Percentiles rank a stretch among this genome's conserved stretches.
Evolutionary conservation across 2,797 vertebrate species (phyloP).

Genomic region (Lacerta bilineata): DNA sequence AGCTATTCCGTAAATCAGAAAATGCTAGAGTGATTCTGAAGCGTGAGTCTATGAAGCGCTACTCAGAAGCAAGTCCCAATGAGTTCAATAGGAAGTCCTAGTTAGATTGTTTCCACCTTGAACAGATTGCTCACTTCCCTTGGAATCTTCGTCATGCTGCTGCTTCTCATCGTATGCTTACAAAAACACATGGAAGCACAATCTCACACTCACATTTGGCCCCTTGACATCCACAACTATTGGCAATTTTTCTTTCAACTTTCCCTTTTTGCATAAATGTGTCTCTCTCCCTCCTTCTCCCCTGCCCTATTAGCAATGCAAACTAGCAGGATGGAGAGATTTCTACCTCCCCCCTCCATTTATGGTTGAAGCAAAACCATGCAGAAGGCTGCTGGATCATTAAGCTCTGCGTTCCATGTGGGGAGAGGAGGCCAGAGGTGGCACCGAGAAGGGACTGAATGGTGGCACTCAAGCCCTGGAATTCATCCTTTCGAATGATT

Average conservation of each 20-base stretch:
- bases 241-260: constrained; percentile 60
- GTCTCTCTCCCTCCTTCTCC: background rate
- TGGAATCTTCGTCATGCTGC: constrained; percentile 34
- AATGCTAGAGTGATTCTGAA: constrained; percentile 32
- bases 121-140: constrained; percentile 35
- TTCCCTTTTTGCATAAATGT: constrained; percentile 58
- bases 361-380: constrained; percentile 29
- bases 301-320: constrained; percentile 44
- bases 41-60: background rate
- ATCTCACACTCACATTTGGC: constrained; percentile 40
- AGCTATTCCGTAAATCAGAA: constrained; percentile 14
- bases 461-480: fast-evolving
- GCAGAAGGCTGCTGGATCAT: constrained; percentile 21
- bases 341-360: constrained; percentile 48
- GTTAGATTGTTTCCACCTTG: constrained; percentile 17
- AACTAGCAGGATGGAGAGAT: constrained; percentile 36
- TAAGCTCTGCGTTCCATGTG: background rate
- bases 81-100: background rate
- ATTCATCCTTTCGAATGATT: constrained; percentile 43
- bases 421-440: background rate
- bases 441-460: constrained; percentile 39
- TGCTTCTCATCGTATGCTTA: constrained; percentile 15
- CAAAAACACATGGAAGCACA: background rate
- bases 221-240: constrained; percentile 58
- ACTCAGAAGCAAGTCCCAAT: constrained; percentile 1